phyloP scores from a whole-genome alignment of 2,113 vertebrate species.

The Suricata suricatta region DNA sequence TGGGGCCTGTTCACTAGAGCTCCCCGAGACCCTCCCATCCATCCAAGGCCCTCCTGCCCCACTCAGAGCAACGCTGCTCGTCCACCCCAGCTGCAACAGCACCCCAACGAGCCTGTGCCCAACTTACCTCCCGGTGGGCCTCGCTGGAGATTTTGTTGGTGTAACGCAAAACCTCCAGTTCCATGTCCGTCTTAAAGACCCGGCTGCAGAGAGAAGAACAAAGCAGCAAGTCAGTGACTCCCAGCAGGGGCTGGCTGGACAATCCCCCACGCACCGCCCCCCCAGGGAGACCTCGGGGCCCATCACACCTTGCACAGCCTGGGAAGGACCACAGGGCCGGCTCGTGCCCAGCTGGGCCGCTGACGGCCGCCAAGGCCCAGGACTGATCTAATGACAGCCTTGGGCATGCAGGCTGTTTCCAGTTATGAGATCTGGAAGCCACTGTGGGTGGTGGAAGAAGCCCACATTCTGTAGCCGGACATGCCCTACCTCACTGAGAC shows the following conservation, averaged over 20 bases:
- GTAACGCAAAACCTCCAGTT: conserved; percentile 96
- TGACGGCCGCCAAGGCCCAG: background rate
- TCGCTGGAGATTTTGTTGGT: conserved; percentile 97
- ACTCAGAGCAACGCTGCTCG: conserved; percentile 34
- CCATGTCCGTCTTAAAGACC: conserved; percentile 96
- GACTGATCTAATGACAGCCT: background rate
- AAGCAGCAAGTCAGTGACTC: conserved; percentile 40
- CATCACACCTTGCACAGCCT: background rate
- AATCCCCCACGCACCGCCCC: no score
- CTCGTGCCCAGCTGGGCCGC: background rate
- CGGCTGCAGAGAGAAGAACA: conserved; percentile 86
- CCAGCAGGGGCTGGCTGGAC: no score
- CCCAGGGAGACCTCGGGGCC: background rate
- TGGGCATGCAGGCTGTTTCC: rapidly evolving
- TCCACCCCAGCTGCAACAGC: conserved; percentile 56
- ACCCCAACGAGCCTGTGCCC: background rate
- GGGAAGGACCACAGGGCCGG: background rate
- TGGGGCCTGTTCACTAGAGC: background rate
- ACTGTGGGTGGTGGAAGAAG: background rate
- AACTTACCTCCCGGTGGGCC: conserved; percentile 95
- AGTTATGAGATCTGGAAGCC: background rate
- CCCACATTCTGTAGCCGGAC: background rate
- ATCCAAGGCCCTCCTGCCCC: rapidly evolving
- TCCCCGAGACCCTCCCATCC: rapidly evolving
- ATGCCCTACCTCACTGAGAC: background rate